phyloP scores from a whole-genome alignment of 2,888 invertebrate species.

The Tiliacea citrago region DNA sequence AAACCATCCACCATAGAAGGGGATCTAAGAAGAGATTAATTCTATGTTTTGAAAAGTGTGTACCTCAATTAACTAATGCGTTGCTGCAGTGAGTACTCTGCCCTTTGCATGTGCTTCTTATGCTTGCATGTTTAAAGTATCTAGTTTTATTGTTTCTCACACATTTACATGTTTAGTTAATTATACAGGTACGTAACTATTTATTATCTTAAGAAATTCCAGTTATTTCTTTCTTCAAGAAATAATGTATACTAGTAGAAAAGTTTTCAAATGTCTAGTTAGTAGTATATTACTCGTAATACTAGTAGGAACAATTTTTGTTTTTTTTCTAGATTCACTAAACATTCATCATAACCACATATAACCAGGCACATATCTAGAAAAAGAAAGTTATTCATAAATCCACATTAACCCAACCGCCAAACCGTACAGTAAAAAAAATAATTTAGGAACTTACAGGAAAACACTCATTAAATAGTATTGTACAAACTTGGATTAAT shows the following conservation, averaged over 20 bases:
- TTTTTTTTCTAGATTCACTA: conserved; percentile 20
- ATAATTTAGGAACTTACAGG: neutral
- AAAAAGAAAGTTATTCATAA: neutral
- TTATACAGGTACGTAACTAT: neutral
- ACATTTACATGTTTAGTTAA: conserved; percentile 5
- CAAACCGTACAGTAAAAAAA: neutral
- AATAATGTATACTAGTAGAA: conserved; percentile 12
- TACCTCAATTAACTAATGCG: conserved; percentile 64
- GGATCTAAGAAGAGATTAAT: conserved; percentile 79
- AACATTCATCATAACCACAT: conserved; percentile 19
- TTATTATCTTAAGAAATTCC: neutral
- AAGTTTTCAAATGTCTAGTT: neutral
- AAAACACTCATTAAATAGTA: neutral
- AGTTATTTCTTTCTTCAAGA: neutral
- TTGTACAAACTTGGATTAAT: neutral
- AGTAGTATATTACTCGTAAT: neutral
- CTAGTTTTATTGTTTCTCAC: neutral
- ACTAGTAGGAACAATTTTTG: neutral
- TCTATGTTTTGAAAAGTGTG: conserved; percentile 69
- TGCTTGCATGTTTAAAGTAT: conserved; percentile 9
- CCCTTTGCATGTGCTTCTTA: conserved; percentile 53
- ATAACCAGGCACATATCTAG: conserved; percentile 35
- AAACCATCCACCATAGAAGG: conserved; percentile 89
- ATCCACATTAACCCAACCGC: too few species aligned
- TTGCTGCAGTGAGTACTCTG: conserved; percentile 72